Percentiles rank a stretch among this genome's conserved stretches.
phyloP scores from a whole-genome alignment of 1,140 invertebrate species.

The Brachionus manjavacas region DNA sequence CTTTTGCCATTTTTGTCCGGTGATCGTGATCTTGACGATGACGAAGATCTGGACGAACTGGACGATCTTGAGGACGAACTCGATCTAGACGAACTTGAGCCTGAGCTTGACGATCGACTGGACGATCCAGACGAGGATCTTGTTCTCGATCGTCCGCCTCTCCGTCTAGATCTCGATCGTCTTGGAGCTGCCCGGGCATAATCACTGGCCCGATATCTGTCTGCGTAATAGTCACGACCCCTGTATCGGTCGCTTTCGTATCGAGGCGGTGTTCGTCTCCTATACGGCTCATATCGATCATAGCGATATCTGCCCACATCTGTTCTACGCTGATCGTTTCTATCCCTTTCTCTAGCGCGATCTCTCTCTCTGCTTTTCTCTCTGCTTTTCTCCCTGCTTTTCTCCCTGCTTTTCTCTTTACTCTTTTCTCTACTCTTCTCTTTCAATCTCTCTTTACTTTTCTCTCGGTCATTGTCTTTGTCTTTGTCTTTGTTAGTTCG shows the following conservation, averaged over 20 bases:
- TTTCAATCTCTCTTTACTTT: background rate
- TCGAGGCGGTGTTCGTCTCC: background rate
- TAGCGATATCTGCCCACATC: background rate
- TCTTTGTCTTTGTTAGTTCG: background rate
- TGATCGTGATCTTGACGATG: background rate
- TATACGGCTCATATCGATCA: background rate
- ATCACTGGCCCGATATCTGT: background rate
- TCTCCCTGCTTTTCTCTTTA: no score
- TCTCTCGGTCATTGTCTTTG: background rate
- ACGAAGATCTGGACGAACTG: background rate
- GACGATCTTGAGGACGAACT: background rate
- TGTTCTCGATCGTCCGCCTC: background rate
- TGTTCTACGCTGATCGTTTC: background rate
- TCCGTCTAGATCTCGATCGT: constrained; percentile 6
- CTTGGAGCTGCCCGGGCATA: background rate
- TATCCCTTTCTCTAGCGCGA: background rate
- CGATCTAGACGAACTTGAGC: background rate
- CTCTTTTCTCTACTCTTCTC: background rate
- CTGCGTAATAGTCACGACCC: background rate
- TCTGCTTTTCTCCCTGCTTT: background rate
- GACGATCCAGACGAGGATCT: background rate
- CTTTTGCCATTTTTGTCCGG: background rate
- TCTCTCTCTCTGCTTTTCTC: background rate
- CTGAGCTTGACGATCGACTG: background rate
- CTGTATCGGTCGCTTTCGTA: background rate